Evolutionary conservation across 1,140 invertebrate species (phyloP), one percentile per base, ranked within the genome.

Genomic region (Drosophila nebulosa): DNA sequence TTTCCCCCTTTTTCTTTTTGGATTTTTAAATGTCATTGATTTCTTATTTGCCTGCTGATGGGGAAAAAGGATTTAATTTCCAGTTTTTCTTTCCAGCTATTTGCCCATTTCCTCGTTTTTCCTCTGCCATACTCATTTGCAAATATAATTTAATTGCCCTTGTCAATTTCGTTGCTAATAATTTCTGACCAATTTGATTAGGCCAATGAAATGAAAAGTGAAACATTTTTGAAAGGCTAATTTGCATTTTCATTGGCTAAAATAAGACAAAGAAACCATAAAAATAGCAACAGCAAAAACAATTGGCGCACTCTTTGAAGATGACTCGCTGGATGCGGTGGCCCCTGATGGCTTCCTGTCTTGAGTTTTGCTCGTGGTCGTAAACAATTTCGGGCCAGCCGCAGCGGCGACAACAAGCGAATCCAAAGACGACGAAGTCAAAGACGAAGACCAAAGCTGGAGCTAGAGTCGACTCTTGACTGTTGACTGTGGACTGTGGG

Each of bases 321-420:
- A 46, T 46, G 16, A 57, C 39, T 65, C 35, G 35, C 58, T 32
- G 26, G 52, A 32, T 55, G 39, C 46, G 58, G 36, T 78, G 60
- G 65, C 46, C 62, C 56, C 59, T 52, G 64, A 68, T 70, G 64
- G 67, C 72, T 84, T 79, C 80, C 80, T 79, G 73, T 85, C 65
- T 77, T 77, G 61, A 36, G 30, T 62, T 73, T 69, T 52, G 60
- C 46, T 58, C 53, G 51, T 57, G 74, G 32, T 77, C 69, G 69
- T 78, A 68, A 79, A 79, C 78, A 85, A 70, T 64, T 84, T 79
- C 50, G 64, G 57, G 18, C 39, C 69, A 84, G 80, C 76, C 80
- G 76, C 67, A 39, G 68, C 74, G 79, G 78, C 79, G 73, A 75
- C 72, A 68, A 46, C 16, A 21, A 7, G 7, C 16, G 14, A 36